phyloP scores from a whole-genome alignment of 2,888 invertebrate species.

The Cryptocheilus praepositus region DNA sequence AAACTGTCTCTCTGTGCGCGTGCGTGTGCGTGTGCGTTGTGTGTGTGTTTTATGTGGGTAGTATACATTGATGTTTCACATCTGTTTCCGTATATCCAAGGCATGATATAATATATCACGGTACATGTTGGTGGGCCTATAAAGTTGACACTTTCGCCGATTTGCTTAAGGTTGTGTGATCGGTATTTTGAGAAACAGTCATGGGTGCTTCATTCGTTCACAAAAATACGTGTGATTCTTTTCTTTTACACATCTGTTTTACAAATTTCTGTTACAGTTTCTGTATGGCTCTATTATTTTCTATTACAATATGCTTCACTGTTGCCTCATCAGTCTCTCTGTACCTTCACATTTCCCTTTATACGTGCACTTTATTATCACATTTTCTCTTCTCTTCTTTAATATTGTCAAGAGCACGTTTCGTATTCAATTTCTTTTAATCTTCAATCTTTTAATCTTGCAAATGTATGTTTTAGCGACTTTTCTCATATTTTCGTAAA shows the following conservation, averaged over 20 bases:
- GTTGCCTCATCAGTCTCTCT: too few relatives aligned
- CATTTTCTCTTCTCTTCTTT: too few relatives aligned
- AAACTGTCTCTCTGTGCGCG: conserved; percentile 14
- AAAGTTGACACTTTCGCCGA: conserved; percentile 27
- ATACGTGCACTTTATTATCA: too few relatives aligned
- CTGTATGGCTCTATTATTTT: conserved; percentile 17
- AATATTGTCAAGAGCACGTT: too few relatives aligned
- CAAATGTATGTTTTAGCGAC: too few relatives aligned
- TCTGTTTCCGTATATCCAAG: conserved; percentile 8
- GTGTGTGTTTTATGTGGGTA: too few relatives aligned
- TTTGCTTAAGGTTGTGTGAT: conserved; percentile 28
- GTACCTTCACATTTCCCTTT: too few relatives aligned
- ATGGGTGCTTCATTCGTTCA: conserved; percentile 33
- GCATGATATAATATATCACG: conserved; percentile 16
- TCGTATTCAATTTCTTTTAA: neutral
- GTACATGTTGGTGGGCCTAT: conserved; percentile 66
- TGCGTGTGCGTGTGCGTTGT: neutral
- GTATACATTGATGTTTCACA: too few relatives aligned
- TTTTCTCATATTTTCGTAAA: conserved; percentile 8
- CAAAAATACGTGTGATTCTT: conserved; percentile 42
- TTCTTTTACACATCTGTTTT: conserved; percentile 14
- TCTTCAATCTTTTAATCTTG: neutral
- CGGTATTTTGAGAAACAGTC: conserved; percentile 31
- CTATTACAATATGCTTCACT: neutral
- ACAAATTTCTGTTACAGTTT: too few relatives aligned